Evolutionary conservation across 1,140 invertebrate genomes (phyloP), one percentile per base, ranked within the genome.

Genomic region (Camponotus floridanus): DNA sequence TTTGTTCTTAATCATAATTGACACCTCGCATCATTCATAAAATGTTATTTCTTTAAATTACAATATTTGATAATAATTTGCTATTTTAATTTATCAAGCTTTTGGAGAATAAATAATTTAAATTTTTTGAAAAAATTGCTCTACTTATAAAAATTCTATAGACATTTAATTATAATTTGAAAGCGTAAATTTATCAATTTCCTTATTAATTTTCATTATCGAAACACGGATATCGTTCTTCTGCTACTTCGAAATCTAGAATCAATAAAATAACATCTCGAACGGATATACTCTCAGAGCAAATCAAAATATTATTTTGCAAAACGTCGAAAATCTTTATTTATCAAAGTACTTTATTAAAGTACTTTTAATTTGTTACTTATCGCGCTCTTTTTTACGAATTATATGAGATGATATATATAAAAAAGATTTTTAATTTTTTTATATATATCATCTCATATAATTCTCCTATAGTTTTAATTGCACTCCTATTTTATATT

Each of bases 301-400:
- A 1, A 33, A 73, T 51, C n/a, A 57, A 73, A 31, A 57, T 11
- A 57, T 74, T 57, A 48, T 74, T 31, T 59, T n/a, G n/a, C 8
- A 7, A 11, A 26, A 11, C 6, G 11, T 13, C 8, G 33, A 55
- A 73, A 7, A 31, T 8, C 4, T 73, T 73, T 9, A 9, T 33
- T 74, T 73, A 55, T 39, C 13, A 33, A 73, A 73, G n/a, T 13
- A 3, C 51, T 74, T 59, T 6, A 55, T 39, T 7, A 33, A 73
- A 73, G n/a, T 13, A 3, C 51, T 74, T 59, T 6, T 74, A 5
- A 0, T 51, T 73, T 2, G 33, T 31, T 55, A 5, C 5, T 33
- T 36, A 73, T 55, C 11, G 21, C 7, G 15, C 13, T 48, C 21
- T 68, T 26, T 26, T 39, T 70, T 15, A 11, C 13, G 36, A 3